Evolutionary conservation across 2,797 vertebrate genomes (phyloP).

Genomic region (Oreortyx pictus): DNA sequence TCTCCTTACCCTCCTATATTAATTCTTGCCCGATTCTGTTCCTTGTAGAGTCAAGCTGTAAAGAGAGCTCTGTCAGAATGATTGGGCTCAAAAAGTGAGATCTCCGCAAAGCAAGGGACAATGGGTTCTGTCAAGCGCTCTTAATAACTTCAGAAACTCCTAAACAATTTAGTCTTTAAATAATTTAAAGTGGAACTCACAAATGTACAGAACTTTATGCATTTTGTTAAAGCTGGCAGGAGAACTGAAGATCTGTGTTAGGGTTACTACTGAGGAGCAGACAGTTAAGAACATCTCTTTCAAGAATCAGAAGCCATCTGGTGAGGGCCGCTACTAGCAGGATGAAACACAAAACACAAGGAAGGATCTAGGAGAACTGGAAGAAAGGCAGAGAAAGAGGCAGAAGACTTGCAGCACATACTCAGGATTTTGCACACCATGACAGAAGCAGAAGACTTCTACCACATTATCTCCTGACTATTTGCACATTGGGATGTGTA

Average conservation of each 20-base stretch:
- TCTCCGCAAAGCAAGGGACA: neutral
- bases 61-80: neutral
- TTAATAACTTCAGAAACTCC: neutral
- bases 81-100: neutral
- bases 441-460: neutral
- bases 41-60: neutral
- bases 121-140: neutral
- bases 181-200: neutral
- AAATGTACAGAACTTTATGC: neutral
- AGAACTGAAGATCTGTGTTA: neutral
- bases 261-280: neutral
- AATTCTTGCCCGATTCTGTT: neutral
- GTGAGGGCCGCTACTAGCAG: neutral
- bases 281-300: neutral
- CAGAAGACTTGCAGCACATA: neutral
- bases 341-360: neutral
- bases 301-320: neutral
- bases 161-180: neutral
- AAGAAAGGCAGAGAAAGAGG: neutral
- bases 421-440: neutral
- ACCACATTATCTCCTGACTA: neutral
- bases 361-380: neutral
- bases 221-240: neutral
- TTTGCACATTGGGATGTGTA: fast-evolving
- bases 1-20: neutral